Evolutionary conservation across 2,113 vertebrate genomes (phyloP).

Genomic region (Ophthalmolycus amberensis): DNA sequence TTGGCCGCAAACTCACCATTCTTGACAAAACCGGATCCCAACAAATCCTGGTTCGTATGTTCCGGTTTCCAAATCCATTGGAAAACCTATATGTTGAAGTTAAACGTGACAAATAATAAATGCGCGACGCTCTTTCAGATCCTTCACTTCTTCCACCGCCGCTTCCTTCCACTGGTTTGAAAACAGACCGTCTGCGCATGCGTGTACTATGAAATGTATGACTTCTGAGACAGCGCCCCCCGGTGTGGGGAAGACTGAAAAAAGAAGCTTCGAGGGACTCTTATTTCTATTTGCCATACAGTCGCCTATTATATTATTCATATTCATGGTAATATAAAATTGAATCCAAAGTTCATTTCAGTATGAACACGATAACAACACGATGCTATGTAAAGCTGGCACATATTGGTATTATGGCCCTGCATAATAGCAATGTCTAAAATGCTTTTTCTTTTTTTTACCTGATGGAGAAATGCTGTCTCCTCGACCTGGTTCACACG

Average conservation of each 20-base stretch:
- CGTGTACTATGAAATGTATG: not conserved
- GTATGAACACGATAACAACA: not conserved
- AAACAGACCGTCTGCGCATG: conserved; percentile 56
- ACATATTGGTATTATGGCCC: not conserved
- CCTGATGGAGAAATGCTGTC: not conserved
- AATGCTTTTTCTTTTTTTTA: conserved; percentile 1
- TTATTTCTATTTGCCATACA: not conserved
- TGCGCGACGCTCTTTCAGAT: not conserved
- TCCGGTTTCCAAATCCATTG: conserved; percentile 82
- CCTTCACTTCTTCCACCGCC: no score
- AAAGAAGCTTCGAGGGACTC: not conserved
- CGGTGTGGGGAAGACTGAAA: conserved; percentile 5
- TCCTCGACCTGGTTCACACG: not conserved
- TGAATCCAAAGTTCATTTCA: not conserved
- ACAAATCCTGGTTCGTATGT: conserved; percentile 83
- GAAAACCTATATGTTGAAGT: not conserved
- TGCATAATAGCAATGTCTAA: not conserved
- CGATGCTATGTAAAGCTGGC: not conserved
- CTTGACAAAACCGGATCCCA: conserved; percentile 86
- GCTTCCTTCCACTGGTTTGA: not conserved
- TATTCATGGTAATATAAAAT: not conserved
- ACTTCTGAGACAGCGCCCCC: conserved; percentile 26
- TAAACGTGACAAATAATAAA: not conserved
- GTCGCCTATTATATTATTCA: not conserved
- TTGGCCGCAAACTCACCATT: conserved; percentile 77